Conservation (phyloP, 2,797 vertebrate species). For the Nothura maculosa region DNA sequence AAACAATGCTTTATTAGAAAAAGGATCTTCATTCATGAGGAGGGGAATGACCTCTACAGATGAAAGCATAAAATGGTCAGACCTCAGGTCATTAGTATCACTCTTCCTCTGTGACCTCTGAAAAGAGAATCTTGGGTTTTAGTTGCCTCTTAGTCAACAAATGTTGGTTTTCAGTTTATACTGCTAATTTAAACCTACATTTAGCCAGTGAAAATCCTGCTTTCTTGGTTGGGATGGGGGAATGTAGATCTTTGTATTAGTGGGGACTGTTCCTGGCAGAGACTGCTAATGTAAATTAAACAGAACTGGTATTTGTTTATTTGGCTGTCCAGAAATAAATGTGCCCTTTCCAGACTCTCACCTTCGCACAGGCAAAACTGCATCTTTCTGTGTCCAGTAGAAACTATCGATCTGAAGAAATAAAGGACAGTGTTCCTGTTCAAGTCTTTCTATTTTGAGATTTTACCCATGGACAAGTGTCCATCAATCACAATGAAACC, state of each 20-base stretch:
- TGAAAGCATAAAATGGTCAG: neutral
- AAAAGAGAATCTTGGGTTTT: neutral
- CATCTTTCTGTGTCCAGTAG: fast-evolving
- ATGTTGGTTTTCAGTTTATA: neutral
- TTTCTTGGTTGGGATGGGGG: neutral
- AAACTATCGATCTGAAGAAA: neutral
- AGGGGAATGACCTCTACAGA: neutral
- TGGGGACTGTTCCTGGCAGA: neutral
- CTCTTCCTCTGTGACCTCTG: neutral
- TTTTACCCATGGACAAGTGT: neutral
- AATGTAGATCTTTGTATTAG: neutral
- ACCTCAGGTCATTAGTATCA: neutral
- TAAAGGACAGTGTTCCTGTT: neutral
- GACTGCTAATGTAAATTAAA: neutral
- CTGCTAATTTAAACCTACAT: neutral
- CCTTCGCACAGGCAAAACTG: neutral
- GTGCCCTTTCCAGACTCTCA: neutral
- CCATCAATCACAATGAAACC: neutral
- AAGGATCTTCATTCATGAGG: neutral
- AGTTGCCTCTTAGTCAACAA: neutral
- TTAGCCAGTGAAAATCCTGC: neutral
- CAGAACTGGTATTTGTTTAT: neutral
- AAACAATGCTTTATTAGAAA: neutral
- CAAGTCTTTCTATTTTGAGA: neutral
- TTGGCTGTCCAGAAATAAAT: conserved; percentile 37